Evolutionary conservation across 2,797 vertebrate species (phyloP), one percentile per base, ranked within the genome.

Genomic region (Aratinga solstitialis): DNA sequence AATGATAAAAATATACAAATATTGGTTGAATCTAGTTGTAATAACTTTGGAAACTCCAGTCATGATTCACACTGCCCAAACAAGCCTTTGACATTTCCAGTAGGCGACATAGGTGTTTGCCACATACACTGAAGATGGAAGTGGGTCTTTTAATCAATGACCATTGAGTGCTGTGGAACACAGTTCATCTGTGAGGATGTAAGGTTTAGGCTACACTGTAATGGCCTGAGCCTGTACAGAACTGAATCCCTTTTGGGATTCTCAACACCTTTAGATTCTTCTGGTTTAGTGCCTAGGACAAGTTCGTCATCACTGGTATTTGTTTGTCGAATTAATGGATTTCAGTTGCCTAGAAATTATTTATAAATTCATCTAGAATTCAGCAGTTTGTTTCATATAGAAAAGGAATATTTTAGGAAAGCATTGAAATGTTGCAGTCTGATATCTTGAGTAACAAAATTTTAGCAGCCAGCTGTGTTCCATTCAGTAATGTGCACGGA

Each of bases 1-100:
- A 90, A 56, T 92, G 89, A 94, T 94, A 94, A 90, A 96, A 96
- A 50, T 59, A 85, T 36, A 94, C 74, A 93, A 73, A 53, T 58
- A 43, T 89, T 95, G 61, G 58, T 78, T 92, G 72, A 82, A 84
- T 53, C 94, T 84, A 2, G 3, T 78, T 95, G 58, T 48, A 95
- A 83, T 66, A 90, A 87, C 23, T 97, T 94, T 87, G 71, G 80
- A 97, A 95, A 85, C 6, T 42, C 54, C 68, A 91, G 22, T 7
- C 72, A 68, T 88, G 54, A 63, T 83, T 95, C 59, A n/a, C 22
- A 34, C 43, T 11, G 15, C 12, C 30, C 32, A 74, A 74, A 36
- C 27, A 58, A 71, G 30, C 17, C 73, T 79, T 74, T 82, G 54
- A 79, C 79, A 32, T 94, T 93, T 83, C 7, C 47, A 43, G 84